These are phyloP conservation scores for Jaculus jaculus DNA, from an alignment of 2,113 vertebrate species.

Conservation along the genomic window DNA sequence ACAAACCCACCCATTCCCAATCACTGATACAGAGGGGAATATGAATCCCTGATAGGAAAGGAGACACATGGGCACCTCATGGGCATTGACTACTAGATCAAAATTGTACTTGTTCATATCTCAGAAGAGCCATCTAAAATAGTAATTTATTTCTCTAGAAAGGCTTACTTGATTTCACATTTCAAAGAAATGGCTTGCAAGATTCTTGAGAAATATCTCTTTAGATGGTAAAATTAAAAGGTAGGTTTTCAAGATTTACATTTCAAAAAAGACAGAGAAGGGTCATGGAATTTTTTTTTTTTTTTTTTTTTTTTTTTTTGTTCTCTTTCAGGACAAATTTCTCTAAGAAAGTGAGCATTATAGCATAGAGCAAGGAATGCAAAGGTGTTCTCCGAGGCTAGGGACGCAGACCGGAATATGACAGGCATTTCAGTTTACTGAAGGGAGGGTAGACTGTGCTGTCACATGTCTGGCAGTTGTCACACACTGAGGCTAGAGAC, in stretches of 20 bases:
- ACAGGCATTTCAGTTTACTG: neutral
- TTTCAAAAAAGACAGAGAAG: neutral
- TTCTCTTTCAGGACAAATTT: neutral
- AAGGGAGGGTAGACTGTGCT: rapidly evolving
- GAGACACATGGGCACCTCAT: too few species aligned
- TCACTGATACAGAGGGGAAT: too few species aligned
- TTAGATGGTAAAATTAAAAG: neutral
- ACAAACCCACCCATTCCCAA: too few species aligned
- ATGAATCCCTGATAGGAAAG: too few species aligned
- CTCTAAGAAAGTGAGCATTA: neutral
- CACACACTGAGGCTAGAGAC: neutral
- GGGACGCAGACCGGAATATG: neutral
- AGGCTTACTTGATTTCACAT: neutral
- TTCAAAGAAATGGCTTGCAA: neutral
- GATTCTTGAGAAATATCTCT: neutral
- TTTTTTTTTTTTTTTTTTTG: neutral
- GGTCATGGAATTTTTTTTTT: neutral
- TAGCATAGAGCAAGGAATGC: neutral
- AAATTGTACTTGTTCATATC: too few species aligned
- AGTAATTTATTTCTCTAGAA: too few species aligned
- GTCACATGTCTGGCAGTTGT: rapidly evolving
- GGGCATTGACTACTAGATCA: too few species aligned
- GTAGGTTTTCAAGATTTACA: neutral
- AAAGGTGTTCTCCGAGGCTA: neutral
- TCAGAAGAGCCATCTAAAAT: too few species aligned